phyloP scores from a whole-genome alignment of 2,797 vertebrate genomes.

The Meda fulgida region DNA sequence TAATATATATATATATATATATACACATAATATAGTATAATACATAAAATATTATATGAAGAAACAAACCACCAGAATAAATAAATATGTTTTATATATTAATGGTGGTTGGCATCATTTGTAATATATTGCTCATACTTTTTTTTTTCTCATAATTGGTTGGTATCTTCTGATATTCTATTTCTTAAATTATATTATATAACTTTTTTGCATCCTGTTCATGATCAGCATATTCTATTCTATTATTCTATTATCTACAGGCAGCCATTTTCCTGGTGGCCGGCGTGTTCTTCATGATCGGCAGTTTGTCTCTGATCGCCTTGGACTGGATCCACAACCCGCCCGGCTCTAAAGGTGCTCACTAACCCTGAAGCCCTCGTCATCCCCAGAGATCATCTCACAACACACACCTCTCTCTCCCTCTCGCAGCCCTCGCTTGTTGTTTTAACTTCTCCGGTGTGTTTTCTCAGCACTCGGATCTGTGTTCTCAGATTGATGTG shows the following conservation, averaged over 20 bases:
- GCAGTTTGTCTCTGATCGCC: conserved; percentile 92
- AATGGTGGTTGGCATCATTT: no score
- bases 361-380: conserved; percentile 77
- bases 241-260: conserved; percentile 62
- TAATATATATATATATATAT: no score
- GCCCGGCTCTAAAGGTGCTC: conserved; percentile 79
- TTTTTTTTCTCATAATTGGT: no score
- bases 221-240: not conserved
- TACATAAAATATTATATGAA: no score
- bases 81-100: no score
- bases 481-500: not conserved
- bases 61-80: no score
- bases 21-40: no score
- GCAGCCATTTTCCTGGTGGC: conserved; percentile 88
- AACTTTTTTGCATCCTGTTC: not conserved
- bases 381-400: conserved; percentile 23
- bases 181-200: no score
- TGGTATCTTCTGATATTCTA: no score
- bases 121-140: no score
- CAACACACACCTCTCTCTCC: not conserved
- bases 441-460: not conserved
- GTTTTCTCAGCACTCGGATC: conserved; percentile 16
- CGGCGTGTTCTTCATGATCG: conserved; percentile 93
- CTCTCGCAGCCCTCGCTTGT: not conserved
- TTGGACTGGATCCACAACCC: conserved; percentile 95